phyloP scores from a whole-genome alignment of 2,113 vertebrate genomes.

The Alethe castanea region DNA sequence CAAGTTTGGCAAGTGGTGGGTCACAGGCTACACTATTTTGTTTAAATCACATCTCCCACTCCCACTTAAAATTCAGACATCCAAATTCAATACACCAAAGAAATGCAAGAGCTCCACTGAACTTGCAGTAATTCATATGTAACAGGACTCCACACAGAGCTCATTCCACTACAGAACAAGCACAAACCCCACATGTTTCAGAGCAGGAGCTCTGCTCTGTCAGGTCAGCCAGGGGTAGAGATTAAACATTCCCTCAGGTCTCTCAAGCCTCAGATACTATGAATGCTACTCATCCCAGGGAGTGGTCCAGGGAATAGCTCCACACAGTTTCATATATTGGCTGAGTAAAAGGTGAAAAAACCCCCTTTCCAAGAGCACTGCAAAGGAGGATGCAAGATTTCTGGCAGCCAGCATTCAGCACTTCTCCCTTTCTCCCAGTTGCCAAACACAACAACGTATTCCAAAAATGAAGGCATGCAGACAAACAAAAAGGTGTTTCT shows the following conservation, averaged over 20 bases:
- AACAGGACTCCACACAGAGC: background rate
- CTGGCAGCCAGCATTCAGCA: background rate
- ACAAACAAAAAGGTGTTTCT: background rate
- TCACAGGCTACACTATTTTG: conserved; percentile 32
- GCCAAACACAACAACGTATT: background rate
- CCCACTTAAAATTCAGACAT: conserved; percentile 37
- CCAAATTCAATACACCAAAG: background rate
- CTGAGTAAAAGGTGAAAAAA: background rate
- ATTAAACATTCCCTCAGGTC: background rate
- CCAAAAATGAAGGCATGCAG: background rate
- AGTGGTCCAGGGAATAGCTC: background rate
- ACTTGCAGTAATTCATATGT: background rate
- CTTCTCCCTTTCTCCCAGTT: background rate
- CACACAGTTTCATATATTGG: fast-evolving
- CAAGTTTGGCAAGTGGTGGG: background rate
- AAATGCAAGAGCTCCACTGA: background rate
- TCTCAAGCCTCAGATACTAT: background rate
- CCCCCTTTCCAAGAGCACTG: background rate
- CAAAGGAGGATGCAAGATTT: background rate
- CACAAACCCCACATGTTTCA: background rate
- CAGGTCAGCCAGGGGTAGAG: background rate
- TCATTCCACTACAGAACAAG: background rate
- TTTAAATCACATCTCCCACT: conserved; percentile 49
- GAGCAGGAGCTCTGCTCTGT: background rate
- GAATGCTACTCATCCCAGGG: background rate